Conservation (phyloP, 2,888 invertebrate genomes). For the Cyclophora albipunctata region DNA sequence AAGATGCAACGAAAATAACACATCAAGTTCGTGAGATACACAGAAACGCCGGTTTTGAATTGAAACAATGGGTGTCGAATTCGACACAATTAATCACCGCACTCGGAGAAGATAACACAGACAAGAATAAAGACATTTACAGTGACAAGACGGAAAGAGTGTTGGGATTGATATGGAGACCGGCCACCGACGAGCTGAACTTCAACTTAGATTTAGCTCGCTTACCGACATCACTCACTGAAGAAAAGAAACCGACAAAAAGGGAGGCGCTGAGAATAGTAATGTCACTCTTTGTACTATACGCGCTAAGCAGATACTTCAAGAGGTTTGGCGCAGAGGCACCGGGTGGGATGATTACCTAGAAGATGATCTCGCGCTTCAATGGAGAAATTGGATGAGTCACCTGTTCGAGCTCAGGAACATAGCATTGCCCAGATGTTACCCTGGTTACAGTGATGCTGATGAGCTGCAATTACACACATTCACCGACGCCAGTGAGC, state of each 20-base stretch:
- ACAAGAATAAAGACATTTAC: not conserved
- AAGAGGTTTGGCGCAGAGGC: constrained; percentile 1
- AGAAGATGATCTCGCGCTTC: not conserved
- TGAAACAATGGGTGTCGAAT: constrained; percentile 10
- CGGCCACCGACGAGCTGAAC: not conserved
- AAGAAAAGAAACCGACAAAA: not conserved
- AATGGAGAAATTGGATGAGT: not conserved
- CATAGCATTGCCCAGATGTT: constrained; percentile 8
- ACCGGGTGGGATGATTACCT: constrained; percentile 1
- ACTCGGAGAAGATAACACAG: not conserved
- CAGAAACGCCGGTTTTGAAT: constrained; percentile 24
- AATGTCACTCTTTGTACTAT: constrained; percentile 2
- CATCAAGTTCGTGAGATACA: not conserved
- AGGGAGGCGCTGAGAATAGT: not conserved
- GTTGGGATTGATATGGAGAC: constrained; percentile 1
- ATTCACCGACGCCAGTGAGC: constrained; percentile 22
- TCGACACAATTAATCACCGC: not conserved
- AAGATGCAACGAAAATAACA: not conserved
- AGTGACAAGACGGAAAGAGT: not conserved
- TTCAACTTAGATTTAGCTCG: not conserved
- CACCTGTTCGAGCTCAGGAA: constrained; percentile 1
- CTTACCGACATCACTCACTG: not conserved
- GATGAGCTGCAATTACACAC: constrained; percentile 10
- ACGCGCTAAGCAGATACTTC: not conserved
- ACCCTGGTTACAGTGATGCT: not conserved